Base-by-base conservation (phyloP, 2,113 vertebrate species). In the Paramisgurnus dabryanus region DNA sequence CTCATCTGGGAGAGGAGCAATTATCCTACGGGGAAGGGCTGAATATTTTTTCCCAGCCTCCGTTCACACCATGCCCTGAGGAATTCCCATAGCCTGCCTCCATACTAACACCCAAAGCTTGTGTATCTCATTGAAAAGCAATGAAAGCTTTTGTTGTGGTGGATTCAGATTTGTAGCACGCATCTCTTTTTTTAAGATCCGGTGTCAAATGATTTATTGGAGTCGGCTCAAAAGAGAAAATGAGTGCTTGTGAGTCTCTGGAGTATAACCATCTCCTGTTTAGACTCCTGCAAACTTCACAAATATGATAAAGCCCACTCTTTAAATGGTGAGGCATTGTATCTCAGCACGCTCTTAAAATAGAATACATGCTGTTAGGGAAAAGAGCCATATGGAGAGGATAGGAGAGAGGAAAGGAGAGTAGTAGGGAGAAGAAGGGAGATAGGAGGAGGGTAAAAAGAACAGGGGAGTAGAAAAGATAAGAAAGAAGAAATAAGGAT, bases 121-220 rank as follows among this genome's bases (percentile, higher is more conserved):
- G 27, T 7, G 66, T 74, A 41, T 68, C 69, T 69, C 82, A 41
- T 75, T 84, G 82, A 50, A 81, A 79, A 83, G 79, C 79, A 66
- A 72, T 18, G 55, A 61, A 9, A 50, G 67, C 74, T 74, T 73
- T 75, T 85, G 67, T 79, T 84, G 74, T 78, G 68, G 69, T 39
- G 63, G 47, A 73, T 85, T 81, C 69, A 81, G 76, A 85, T 79
- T 82, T 81, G 75, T 71, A 70, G 79, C 72, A 67, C n/a, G 72
- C 43, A 55, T 43, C 63, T 77, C 64, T 76, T 65, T 76, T 67
- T 78, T 79, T 76, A 86, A 86, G 76, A 80, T 71, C 61, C 22
- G 76, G 77, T 68, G 85, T 82, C 76, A 81, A 71, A 77, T 82
- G 82, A 82, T 86, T 86, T 82, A 75, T 67, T 76, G 75, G 78